Conservation (phyloP, 1,140 invertebrate genomes). For the Nautilus pompilius region DNA sequence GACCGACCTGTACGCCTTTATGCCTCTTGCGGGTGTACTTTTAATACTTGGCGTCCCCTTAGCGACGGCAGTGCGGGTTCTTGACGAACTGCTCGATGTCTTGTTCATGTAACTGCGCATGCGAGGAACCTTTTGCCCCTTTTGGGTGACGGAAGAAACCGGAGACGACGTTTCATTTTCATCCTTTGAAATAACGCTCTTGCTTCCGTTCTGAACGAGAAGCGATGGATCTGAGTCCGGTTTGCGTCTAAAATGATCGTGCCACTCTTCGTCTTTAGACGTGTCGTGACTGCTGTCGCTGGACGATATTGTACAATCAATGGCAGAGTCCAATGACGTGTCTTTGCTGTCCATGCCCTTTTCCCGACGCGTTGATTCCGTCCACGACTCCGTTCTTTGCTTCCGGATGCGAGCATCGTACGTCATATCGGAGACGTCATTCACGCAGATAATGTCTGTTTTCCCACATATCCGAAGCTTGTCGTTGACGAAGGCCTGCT, state of each 20-base stretch:
- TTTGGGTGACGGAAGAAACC: constrained; percentile 11
- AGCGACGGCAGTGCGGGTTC: not conserved
- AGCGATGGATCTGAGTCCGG: constrained; percentile 11
- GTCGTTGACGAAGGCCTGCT: constrained; percentile 4
- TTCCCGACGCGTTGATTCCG: constrained; percentile 27
- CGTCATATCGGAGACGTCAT: constrained; percentile 12
- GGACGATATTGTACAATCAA: constrained; percentile 27
- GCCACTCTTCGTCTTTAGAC: constrained; percentile 37
- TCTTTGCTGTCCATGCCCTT: constrained; percentile 20
- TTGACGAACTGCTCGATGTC: constrained; percentile 1
- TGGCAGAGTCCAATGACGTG: constrained; percentile 23
- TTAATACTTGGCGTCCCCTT: too few species aligned
- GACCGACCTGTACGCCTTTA: too few species aligned
- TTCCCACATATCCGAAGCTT: constrained; percentile 2
- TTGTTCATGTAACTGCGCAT: constrained; percentile 3
- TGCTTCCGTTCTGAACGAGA: not conserved
- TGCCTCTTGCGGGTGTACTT: too few species aligned
- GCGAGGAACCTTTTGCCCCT: constrained; percentile 1
- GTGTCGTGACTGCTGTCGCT: constrained; percentile 38
- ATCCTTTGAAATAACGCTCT: constrained; percentile 12
- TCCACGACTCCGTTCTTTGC: constrained; percentile 45
- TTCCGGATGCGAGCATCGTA: constrained; percentile 37
- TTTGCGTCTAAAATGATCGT: constrained; percentile 24
- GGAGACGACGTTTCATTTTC: constrained; percentile 7
- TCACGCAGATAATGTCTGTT: constrained; percentile 22